Evolutionary conservation across 2,888 invertebrate genomes (phyloP).

Genomic region (Calliscelio sp.): DNA sequence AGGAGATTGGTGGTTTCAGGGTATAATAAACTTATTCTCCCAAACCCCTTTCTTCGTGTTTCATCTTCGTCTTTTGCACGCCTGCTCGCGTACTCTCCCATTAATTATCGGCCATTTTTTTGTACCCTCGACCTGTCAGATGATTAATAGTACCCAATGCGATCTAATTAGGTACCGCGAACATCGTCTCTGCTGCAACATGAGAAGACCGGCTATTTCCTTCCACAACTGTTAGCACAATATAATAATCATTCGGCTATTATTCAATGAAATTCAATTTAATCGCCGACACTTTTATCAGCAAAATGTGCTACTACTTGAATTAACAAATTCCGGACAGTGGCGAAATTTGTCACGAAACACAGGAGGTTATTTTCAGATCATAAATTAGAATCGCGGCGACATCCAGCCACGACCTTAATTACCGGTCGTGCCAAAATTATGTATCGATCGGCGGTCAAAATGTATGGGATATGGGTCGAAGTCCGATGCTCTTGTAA

Average conservation of each 20-base stretch:
- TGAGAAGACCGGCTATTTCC: conserved; percentile 24
- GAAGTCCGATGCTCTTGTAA: conserved; percentile 62
- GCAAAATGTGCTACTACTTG: too few relatives aligned
- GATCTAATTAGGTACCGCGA: conserved; percentile 80
- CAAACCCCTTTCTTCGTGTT: conserved; percentile 58
- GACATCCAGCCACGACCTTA: conserved; percentile 70
- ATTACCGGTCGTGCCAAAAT: conserved; percentile 69
- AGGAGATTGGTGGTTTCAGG: conserved; percentile 59
- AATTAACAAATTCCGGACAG: too few relatives aligned
- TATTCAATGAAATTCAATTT: too few relatives aligned
- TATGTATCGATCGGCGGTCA: conserved; percentile 73
- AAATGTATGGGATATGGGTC: conserved; percentile 62
- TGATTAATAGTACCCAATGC: conserved; percentile 80
- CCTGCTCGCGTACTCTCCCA: conserved; percentile 59
- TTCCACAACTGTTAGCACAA: conserved; percentile 32
- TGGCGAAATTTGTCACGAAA: conserved; percentile 13
- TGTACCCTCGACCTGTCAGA: conserved; percentile 71
- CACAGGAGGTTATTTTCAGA: conserved; percentile 52
- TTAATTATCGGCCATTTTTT: conserved; percentile 71
- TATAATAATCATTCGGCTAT: conserved; percentile 36
- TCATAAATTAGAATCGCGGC: conserved; percentile 64
- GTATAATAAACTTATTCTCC: conserved; percentile 68
- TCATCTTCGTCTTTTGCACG: conserved; percentile 49
- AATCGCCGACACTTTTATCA: too few relatives aligned
- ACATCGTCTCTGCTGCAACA: conserved; percentile 55